A percentile compares a stretch with the other conserved stretches of the same genome.
Evolutionary conservation across 2,113 vertebrate genomes (phyloP).

Genomic region (Bos taurus): DNA sequence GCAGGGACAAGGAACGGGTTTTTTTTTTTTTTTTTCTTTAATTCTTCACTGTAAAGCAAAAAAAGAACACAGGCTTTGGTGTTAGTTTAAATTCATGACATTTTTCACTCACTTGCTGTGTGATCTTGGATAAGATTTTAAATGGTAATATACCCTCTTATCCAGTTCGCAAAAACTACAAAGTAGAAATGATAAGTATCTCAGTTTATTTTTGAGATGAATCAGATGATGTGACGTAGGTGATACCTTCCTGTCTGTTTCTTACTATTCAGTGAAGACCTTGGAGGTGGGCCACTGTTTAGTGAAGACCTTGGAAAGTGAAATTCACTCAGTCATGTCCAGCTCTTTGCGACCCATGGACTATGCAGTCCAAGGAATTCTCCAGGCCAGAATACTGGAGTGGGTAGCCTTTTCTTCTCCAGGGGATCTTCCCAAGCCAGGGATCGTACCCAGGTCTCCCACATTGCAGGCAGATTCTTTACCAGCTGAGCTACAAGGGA

Average conservation of each 20-base stretch:
- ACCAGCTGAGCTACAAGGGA: not conserved
- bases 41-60: not conserved
- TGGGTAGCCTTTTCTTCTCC: not conserved
- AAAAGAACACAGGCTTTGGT: not conserved
- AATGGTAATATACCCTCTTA: not conserved
- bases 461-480: not conserved
- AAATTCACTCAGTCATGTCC: not conserved
- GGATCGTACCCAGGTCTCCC: not conserved
- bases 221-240: not conserved
- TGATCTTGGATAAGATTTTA: not conserved
- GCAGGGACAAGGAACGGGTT: not conserved
- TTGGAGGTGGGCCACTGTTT: not conserved
- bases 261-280: not conserved
- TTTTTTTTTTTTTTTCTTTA: not conserved
- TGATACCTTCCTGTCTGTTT: not conserved
- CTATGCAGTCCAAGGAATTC: not conserved
- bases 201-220: not conserved
- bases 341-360: not conserved
- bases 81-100: not conserved
- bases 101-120: not conserved
- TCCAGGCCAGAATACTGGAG: not conserved
- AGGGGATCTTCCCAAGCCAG: not conserved
- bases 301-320: not conserved
- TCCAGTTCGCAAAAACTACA: not conserved
- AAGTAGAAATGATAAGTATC: not conserved